Base-by-base conservation (phyloP, 2,888 invertebrate genomes). In the Cephonodes hylas region DNA sequence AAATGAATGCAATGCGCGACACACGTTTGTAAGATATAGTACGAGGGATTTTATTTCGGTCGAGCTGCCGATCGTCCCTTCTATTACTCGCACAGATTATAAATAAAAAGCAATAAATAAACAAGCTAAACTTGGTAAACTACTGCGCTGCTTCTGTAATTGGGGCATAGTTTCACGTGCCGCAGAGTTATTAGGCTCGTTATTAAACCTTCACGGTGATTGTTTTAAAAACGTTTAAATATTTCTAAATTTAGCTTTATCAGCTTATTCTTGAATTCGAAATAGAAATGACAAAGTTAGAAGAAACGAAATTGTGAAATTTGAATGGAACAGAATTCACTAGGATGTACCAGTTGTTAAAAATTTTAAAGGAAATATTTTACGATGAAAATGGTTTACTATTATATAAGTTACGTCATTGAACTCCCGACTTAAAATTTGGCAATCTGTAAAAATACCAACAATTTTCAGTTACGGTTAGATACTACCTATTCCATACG, bases 21-120 rank as follows among this genome's bases (percentile, higher is more conserved):
- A 4, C 38, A 4, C 1, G 15, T 7, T 31, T 18, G 27, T 31
- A 44, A 18, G 10, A 25, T 31, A 10, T 31, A 18, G 53, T 31
- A 27, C 8, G 10, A 53, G 7, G 31, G 15, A 31, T 31, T 18
- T 31, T 53, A 53, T 53, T 53, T 31, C 18, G 31, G 31, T 27
- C 31, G 20, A 42, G 20, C 42, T 23, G 20, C 46, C 23, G 23
- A 38, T 34, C 59, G 59, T 46, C 34, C 58, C 44, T 27, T 59
- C 63, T 63, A 66, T 64, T 56, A 59, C n/a, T 38, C 59, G 56
- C 45, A 18, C 3, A 1, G 53, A 68, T 72, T 73, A 73, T 72
- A 73, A 73, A 74, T 75, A 74, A 63, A 59, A 61, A 56, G 59
- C 61, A 64, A 71, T 76, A 75, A 73, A 75, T 74, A 77, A 75